A percentile compares a stretch with the other conserved stretches of the same genome.
Evolutionary conservation across 2,888 invertebrate species (phyloP).

Genomic region (Venusia cambrica): DNA sequence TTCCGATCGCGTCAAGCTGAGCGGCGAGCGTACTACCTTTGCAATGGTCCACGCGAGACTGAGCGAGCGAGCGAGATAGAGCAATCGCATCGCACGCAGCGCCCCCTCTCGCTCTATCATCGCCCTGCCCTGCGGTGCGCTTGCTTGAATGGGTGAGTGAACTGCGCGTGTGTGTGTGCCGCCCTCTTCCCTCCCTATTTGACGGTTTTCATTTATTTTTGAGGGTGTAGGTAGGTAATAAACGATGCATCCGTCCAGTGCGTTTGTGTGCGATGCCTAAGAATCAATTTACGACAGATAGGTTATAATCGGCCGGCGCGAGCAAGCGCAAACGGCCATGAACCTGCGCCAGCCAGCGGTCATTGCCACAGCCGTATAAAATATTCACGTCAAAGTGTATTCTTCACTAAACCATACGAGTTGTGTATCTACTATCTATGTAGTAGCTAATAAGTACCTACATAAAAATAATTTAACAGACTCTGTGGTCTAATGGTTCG

Average conservation of each 20-base stretch:
- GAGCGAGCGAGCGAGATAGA: no score
- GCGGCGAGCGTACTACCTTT: slow-evolving; percentile 58
- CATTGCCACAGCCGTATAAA: slow-evolving; percentile 74
- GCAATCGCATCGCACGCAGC: no score
- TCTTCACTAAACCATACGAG: slow-evolving; percentile 17
- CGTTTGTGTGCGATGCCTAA: slow-evolving; percentile 27
- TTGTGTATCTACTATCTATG: no score
- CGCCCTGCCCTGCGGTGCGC: slow-evolving; percentile 40
- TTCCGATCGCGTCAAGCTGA: slow-evolving; percentile 64
- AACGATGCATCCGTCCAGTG: slow-evolving; percentile 40
- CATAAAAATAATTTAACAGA: no score
- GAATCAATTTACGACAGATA: slow-evolving; percentile 36
- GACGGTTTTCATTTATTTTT: slow-evolving; percentile 48
- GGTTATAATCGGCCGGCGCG: slow-evolving; percentile 48
- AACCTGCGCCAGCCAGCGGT: slow-evolving; percentile 67
- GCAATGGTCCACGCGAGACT: slow-evolving; percentile 78
- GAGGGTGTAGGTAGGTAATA: slow-evolving; percentile 26
- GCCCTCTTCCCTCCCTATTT: slow-evolving; percentile 44
- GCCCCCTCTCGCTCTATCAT: slow-evolving; percentile 64
- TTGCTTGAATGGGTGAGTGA: slow-evolving; percentile 43
- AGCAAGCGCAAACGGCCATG: slow-evolving; percentile 73
- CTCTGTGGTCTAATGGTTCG: no score
- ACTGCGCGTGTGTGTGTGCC: slow-evolving; percentile 49
- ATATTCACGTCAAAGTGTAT: slow-evolving; percentile 63
- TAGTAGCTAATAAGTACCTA: neutral